Base-by-base conservation (phyloP, 2,888 invertebrate genomes). In the Marronus borbonicus region DNA sequence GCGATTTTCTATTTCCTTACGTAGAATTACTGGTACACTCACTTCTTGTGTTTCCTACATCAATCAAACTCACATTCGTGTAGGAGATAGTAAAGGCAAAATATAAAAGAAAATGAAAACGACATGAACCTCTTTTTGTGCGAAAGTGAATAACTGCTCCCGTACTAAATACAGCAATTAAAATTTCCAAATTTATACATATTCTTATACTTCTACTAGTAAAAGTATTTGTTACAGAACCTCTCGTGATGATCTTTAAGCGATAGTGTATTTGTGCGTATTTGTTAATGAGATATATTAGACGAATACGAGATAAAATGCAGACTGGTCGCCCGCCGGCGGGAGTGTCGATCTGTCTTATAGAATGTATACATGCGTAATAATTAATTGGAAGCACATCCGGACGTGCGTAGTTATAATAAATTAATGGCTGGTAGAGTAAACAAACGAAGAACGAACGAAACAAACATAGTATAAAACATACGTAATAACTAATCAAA, bases 351-450 rank as follows among this genome's bases (percentile, higher is more conserved):
- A 66, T 66, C 44, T 17, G 14, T 66, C 65, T 66, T 58, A 0
- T 66, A 66, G 39, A 66, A 44, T 49, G 65, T 66, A 44, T 66
- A 66, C 65, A 66, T 66, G 28, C 44, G 44, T 44, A 20, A 66
- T 66, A 66, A 66, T 66, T 66, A 66, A 66, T 66, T 66, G 44
- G 39, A 66, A 66, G 20, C 65, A 36, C 36, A 66, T 44, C 44
- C 39, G 17, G 65, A 39, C 55, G 55, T 58, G 55, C 20, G 50
- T 55, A 52, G 50, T 7, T 50, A 52, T 50, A 69, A 69, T 69
- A 69, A 69, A 69, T 69, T 69, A 69, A 69, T 69, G 52, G 44
- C 28, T n/a, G 31, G 24, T 69, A 24, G 31, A 69, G 28, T 52
- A 69, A 52, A 52, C 69, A 69, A 69, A 52, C 28, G 49, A 20